Percentiles rank a stretch among this genome's conserved stretches.
Conservation (phyloP, 2,797 vertebrate genomes). For the Sciaenops ocellatus region DNA sequence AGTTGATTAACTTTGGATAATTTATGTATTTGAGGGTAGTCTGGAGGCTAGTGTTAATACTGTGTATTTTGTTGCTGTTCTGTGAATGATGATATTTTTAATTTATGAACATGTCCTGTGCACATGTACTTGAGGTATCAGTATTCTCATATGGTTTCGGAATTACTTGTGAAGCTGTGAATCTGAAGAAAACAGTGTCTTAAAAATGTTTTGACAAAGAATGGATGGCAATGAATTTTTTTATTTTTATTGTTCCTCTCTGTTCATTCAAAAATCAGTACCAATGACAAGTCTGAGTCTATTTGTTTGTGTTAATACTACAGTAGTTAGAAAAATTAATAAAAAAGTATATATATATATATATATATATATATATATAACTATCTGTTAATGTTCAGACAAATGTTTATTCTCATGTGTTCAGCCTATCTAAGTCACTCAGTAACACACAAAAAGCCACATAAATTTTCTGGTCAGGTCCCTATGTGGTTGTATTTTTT, state of each 20-base stretch:
- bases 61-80: constrained; percentile 39
- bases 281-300: neutral
- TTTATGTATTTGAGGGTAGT: constrained; percentile 41
- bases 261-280: no score
- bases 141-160: constrained; percentile 8
- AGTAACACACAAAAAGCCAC: neutral
- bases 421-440: neutral
- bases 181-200: constrained; percentile 4
- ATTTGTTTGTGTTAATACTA: neutral
- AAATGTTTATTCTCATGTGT: neutral
- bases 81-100: constrained; percentile 39
- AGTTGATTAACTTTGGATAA: constrained; percentile 60
- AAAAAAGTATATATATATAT: constrained; percentile 4
- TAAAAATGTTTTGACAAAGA: constrained; percentile 1
- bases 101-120: constrained; percentile 39
- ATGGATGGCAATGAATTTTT: neutral
- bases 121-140: constrained; percentile 28
- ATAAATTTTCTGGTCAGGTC: constrained; percentile 49
- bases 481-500: constrained; percentile 37
- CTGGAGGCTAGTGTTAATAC: constrained; percentile 39
- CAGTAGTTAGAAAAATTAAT: neutral
- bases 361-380: neutral
- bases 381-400: neutral
- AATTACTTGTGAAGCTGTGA: neutral
- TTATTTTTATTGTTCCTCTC: neutral